Percentiles rank a stretch among this genome's conserved stretches.
phyloP scores from a whole-genome alignment of 2,113 vertebrate species.

The human region GRCh38 chr15:77230501-77231000 shows the following conservation, averaged over 20 bases:
- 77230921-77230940: conserved; percentile 26
- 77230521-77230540: not conserved
- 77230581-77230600: not conserved
- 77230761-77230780: too few species aligned
- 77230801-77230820: too few species aligned
- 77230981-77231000: not conserved
- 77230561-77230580: not conserved
- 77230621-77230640: too few species aligned
- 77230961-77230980: not conserved
- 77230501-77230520: not conserved
- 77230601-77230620: not conserved
- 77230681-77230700: too few species aligned
- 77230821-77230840: not conserved
- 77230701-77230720: too few species aligned
- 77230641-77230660: too few species aligned
- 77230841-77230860: not conserved
- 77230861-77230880: too few species aligned
- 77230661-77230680: too few species aligned
- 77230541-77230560: not conserved
- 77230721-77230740: too few species aligned
- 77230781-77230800: too few species aligned
- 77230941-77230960: not conserved
- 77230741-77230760: too few species aligned
- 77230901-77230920: not conserved
- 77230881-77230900: conserved; percentile 2